Conservation (phyloP, 2,113 vertebrate genomes). For the Psephotus haematonotus region DNA sequence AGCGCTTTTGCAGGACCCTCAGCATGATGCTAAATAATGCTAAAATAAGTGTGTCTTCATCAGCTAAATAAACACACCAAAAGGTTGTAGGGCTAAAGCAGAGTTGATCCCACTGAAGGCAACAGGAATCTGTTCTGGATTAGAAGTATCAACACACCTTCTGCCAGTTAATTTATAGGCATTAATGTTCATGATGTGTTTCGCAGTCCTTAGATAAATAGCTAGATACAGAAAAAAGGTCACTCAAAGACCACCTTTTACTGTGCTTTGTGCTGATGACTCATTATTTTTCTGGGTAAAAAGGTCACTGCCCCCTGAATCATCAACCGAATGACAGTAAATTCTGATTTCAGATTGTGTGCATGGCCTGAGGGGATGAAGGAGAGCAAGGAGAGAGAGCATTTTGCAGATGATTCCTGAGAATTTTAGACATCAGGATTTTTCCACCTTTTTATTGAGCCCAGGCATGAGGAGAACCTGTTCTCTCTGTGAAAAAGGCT, state of each 20-base stretch:
- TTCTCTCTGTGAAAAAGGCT: neutral
- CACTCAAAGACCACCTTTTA: slow-evolving; percentile 22
- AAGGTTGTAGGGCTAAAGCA: neutral
- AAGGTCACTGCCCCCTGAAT: slow-evolving; percentile 53
- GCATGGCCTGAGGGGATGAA: neutral
- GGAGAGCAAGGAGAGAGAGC: neutral
- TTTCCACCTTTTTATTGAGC: neutral
- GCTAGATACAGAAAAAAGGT: neutral
- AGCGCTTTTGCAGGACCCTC: neutral
- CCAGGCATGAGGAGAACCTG: neutral
- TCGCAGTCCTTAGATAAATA: slow-evolving; percentile 32
- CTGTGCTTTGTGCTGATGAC: slow-evolving; percentile 18
- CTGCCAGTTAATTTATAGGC: slow-evolving; percentile 17
- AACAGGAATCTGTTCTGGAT: neutral
- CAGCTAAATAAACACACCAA: neutral
- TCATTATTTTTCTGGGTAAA: slow-evolving; percentile 52
- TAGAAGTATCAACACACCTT: slow-evolving; percentile 10
- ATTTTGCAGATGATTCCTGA: neutral
- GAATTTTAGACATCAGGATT: neutral
- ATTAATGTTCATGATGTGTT: slow-evolving; percentile 5
- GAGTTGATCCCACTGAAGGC: neutral
- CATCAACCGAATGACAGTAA: slow-evolving; percentile 48
- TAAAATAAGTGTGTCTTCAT: neutral
- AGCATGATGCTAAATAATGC: neutral
- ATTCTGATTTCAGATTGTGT: slow-evolving; percentile 40